These are phyloP conservation scores for Akabosia matsudoensis DNA, from an alignment of 1,140 invertebrate species.

Conservation along the genomic window DNA sequence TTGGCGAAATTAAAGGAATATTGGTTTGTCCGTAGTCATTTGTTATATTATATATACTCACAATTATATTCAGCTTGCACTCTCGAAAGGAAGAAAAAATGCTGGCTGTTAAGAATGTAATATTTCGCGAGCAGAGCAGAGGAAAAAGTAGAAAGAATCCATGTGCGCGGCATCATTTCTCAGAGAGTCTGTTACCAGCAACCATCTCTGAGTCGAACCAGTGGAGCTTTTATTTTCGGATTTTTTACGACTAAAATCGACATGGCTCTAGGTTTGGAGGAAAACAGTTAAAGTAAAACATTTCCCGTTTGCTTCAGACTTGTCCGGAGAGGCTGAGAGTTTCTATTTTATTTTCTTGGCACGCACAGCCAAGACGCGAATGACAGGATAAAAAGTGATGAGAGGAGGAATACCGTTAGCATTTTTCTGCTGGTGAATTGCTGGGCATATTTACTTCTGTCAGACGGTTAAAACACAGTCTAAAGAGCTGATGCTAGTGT, in stretches of 20 bases:
- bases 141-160: neutral
- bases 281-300: neutral
- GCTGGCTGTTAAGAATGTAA: neutral
- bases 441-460: too few species aligned
- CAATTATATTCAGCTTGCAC: neutral
- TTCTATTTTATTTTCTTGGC: neutral
- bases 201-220: neutral
- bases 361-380: too few species aligned
- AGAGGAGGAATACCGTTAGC: too few species aligned
- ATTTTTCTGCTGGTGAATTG: too few species aligned
- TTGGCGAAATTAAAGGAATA: too few species aligned
- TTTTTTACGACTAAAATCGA: neutral
- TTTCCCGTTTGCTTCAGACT: neutral
- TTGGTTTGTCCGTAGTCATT: too few species aligned
- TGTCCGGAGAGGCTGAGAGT: neutral
- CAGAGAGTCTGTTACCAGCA: neutral
- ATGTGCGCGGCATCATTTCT: neutral
- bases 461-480: too few species aligned
- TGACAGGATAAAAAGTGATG: too few species aligned
- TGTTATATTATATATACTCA: too few species aligned
- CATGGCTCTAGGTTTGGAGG: neutral
- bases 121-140: neutral
- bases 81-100: neutral
- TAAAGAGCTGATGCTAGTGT: too few species aligned
- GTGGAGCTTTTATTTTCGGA: neutral